Conservation (phyloP, 1,140 invertebrate genomes). For the Papilio xuthus region DNA sequence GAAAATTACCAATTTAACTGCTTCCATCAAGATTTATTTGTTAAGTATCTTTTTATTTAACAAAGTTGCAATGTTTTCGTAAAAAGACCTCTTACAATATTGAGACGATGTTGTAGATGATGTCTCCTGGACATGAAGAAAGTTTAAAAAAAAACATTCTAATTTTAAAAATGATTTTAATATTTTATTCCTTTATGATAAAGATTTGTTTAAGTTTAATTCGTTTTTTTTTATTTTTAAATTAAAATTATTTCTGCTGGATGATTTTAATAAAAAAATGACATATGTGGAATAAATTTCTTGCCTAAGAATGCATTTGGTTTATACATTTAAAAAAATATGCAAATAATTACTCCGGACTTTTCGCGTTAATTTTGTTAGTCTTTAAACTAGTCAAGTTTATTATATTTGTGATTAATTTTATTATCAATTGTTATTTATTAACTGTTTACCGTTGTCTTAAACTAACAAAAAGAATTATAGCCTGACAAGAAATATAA, state of each 20-base stretch:
- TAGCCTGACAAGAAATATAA: no score
- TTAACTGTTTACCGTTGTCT: constrained; percentile 33
- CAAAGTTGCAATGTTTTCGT: neutral
- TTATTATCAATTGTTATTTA: constrained; percentile 38
- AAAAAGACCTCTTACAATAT: neutral
- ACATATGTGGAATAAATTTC: neutral
- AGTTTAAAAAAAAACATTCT: neutral
- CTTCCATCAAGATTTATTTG: neutral
- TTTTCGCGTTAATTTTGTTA: constrained; percentile 32
- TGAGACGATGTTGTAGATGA: neutral
- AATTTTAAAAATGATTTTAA: neutral
- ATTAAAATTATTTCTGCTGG: no score
- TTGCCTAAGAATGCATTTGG: constrained; percentile 10
- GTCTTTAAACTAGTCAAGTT: constrained; percentile 45
- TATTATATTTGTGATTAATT: constrained; percentile 46
- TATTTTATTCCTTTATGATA: no score
- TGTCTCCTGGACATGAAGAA: neutral
- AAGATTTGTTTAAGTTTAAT: no score
- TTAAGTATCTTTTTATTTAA: neutral
- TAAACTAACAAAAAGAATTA: constrained; percentile 15
- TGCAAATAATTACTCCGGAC: neutral
- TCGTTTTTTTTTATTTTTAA: no score
- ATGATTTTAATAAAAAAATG: neutral
- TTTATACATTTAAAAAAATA: neutral
- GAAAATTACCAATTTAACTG: neutral